Evolutionary conservation across 2,888 invertebrate genomes (phyloP).

Genomic region (Sarcophaga caerulescens): DNA sequence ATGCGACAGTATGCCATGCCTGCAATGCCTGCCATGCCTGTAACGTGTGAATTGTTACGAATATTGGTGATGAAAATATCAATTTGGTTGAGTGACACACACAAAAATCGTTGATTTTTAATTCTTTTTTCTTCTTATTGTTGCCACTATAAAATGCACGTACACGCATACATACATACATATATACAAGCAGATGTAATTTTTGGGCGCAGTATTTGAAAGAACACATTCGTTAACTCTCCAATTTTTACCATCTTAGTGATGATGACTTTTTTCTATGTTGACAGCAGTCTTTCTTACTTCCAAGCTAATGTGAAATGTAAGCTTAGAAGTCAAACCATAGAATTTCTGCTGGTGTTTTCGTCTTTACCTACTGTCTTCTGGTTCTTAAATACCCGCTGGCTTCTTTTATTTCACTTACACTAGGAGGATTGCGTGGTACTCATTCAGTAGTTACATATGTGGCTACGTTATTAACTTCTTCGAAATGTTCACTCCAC

Average conservation of each 20-base stretch:
- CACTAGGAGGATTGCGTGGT: no score
- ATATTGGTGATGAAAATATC: background rate
- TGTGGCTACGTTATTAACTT: no score
- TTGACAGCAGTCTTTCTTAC: no score
- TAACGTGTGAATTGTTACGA: background rate
- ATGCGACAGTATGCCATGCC: background rate
- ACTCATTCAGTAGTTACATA: no score
- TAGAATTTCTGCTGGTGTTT: no score
- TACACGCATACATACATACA: background rate
- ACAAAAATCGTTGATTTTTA: conserved; percentile 21
- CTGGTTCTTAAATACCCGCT: no score
- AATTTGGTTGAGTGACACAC: conserved; percentile 17
- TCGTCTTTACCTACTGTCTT: no score
- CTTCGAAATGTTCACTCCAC: no score
- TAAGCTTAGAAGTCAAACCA: no score
- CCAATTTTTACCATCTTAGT: background rate
- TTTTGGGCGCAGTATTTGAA: background rate
- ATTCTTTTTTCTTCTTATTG: background rate
- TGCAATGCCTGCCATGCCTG: background rate
- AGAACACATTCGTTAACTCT: background rate
- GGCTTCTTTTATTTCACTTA: no score
- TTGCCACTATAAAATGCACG: background rate
- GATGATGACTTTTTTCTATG: no score
- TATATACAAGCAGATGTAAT: background rate
- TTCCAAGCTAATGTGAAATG: no score